These are phyloP conservation scores for Trypoxylus dichotomus DNA, from an alignment of 1,140 invertebrate genomes.

Conservation along the genomic window DNA sequence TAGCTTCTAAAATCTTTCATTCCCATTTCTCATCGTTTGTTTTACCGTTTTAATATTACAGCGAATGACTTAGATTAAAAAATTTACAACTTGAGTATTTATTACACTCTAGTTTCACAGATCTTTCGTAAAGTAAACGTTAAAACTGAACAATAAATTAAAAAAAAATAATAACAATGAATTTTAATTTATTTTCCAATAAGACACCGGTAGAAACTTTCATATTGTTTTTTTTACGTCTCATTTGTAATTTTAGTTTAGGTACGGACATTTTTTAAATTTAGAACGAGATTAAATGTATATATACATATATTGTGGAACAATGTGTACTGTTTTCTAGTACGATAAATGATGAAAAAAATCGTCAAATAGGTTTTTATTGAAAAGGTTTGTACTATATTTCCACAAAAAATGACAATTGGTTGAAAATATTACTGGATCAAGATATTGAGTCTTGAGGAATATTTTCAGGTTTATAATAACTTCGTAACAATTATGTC, in stretches of 20 bases:
- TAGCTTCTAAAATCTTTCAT: background rate
- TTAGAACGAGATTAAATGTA: background rate
- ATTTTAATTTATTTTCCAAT: background rate
- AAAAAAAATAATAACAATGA: background rate
- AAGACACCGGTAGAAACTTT: background rate
- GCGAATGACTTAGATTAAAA: constrained; percentile 11
- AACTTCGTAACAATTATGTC: too few species aligned
- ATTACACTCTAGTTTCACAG: constrained; percentile 18
- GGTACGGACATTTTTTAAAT: background rate
- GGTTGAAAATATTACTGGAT: too few species aligned
- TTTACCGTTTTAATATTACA: constrained; percentile 1
- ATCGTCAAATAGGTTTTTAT: too few species aligned
- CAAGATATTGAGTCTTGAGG: too few species aligned
- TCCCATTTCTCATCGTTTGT: background rate
- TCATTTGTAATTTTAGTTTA: background rate
- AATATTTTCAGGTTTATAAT: too few species aligned
- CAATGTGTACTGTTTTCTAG: background rate
- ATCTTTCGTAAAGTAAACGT: constrained; percentile 13
- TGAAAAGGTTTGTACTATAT: too few species aligned
- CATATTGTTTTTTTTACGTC: background rate
- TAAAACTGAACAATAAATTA: constrained; percentile 23
- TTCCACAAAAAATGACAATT: too few species aligned
- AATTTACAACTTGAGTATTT: constrained; percentile 24
- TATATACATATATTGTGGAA: background rate
- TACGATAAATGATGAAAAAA: too few species aligned